Base-by-base conservation (phyloP, 1,140 invertebrate genomes). In the Nylanderia fulva region DNA sequence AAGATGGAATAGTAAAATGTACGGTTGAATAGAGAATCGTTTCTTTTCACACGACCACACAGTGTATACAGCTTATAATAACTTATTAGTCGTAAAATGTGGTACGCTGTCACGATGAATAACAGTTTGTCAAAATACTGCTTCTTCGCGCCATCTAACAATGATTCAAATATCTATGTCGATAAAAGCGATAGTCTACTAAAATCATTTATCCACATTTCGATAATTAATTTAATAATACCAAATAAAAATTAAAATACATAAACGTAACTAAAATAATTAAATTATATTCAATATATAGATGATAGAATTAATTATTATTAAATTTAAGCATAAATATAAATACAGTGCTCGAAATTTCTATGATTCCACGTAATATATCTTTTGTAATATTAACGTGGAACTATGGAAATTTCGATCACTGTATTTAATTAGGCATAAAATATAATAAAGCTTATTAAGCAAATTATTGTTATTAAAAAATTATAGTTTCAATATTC, bases 121-220 rank as follows among this genome's bases (percentile, higher is more conserved):
- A 8, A 36, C 9, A 29, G 18, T 29, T 15, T 29, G 18, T 56
- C 39, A 68, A 79, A 79, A 68, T 18, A 33, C 0, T 27, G 36
- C 4, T 15, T 45, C 3, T 1, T 9, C 7, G 18, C 36, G 77
- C 66, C 66, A 82, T 82, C 77, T 82, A 36, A 24, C 11, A 3
- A 15, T 4, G 8, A 24, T 36, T n/a, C 1, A 1, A 52, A 69
- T 15, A 45, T 72, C 7, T 6, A 8, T 15, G 21, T 24, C 36
- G 66, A 8, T 58, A 72, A 72, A 58, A 58, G 45, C 36, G 77
- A n/a, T 58, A 68, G 11, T 39, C 13, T 5, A 8, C 36, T 42
- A 33, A 33, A 33, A 33, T 33, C 29, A 33, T 33, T n/a, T n/a
- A n/a, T n/a, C n/a, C n/a, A n/a, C n/a, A n/a, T n/a, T n/a, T n/a